A percentile compares a stretch with the other conserved stretches of the same genome.
Evolutionary conservation across 2,797 vertebrate species (phyloP).

Genomic region (Diplodus sargus): DNA sequence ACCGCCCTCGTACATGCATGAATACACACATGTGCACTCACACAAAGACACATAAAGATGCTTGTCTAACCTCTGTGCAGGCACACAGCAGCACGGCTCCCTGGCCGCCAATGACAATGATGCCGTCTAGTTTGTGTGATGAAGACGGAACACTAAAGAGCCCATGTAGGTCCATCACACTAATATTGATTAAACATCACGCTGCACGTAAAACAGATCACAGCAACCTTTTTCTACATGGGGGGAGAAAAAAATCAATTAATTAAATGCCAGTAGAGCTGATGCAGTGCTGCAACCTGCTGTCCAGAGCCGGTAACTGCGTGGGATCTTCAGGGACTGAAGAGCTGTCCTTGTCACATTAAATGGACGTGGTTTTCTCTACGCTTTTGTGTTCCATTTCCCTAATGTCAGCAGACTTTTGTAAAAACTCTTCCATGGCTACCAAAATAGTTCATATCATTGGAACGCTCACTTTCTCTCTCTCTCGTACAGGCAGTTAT

Average conservation of each 20-base stretch:
- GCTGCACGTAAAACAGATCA: constrained; percentile 52
- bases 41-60: neutral
- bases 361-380: constrained; percentile 9
- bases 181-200: constrained; percentile 62
- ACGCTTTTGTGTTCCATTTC: constrained; percentile 11
- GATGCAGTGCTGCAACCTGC: constrained; percentile 74
- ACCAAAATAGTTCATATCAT: constrained; percentile 35
- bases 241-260: constrained; percentile 36
- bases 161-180: constrained; percentile 49
- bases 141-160: constrained; percentile 34
- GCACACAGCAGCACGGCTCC: constrained; percentile 5
- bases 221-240: constrained; percentile 53
- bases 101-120: constrained; percentile 2
- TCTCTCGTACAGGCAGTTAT: constrained; percentile 76
- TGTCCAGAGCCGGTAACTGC: constrained; percentile 61
- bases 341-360: constrained; percentile 8
- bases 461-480: neutral
- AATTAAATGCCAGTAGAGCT: constrained; percentile 51
- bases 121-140: constrained; percentile 15
- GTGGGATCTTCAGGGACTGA: neutral
- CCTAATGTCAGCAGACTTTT: constrained; percentile 12
- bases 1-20: constrained; percentile 8
- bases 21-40: constrained; percentile 21
- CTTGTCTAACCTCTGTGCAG: constrained; percentile 2
- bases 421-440: constrained; percentile 15